Percentiles rank a stretch among this genome's conserved stretches.
These are phyloP conservation scores for Branchinecta lindahli DNA, from an alignment of 1,140 invertebrate genomes.

Conservation along the genomic window DNA sequence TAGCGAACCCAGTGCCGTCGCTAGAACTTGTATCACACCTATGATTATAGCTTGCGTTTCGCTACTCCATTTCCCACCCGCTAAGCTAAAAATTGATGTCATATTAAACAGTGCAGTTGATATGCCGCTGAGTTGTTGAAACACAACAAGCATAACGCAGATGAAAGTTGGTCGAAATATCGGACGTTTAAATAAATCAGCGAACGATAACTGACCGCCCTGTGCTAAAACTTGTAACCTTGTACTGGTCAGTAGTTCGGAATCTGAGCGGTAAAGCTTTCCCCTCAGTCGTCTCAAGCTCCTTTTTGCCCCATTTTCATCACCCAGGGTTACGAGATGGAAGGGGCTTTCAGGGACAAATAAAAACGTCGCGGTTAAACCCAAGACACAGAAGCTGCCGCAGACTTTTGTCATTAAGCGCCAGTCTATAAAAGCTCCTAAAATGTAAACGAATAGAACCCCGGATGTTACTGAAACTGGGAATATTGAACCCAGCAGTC, in stretches of 20 bases:
- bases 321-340: neutral
- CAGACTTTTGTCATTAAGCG: neutral
- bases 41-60: neutral
- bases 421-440: neutral
- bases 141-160: neutral
- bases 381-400: neutral
- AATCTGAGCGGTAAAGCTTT: neutral
- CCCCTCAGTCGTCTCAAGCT: neutral
- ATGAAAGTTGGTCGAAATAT: neutral
- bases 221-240: neutral
- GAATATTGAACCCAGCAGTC: neutral
- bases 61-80: neutral
- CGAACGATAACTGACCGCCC: neutral
- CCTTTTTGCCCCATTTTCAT: neutral
- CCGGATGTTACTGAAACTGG: neutral
- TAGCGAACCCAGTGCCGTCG: neutral
- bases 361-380: neutral
- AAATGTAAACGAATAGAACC: neutral
- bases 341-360: neutral
- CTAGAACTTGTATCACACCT: neutral
- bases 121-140: neutral
- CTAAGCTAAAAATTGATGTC: neutral
- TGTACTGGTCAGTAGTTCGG: neutral
- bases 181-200: neutral
- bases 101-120: neutral